Evolutionary conservation across 2,888 invertebrate species (phyloP).

Genomic region (Merodon equestris): DNA sequence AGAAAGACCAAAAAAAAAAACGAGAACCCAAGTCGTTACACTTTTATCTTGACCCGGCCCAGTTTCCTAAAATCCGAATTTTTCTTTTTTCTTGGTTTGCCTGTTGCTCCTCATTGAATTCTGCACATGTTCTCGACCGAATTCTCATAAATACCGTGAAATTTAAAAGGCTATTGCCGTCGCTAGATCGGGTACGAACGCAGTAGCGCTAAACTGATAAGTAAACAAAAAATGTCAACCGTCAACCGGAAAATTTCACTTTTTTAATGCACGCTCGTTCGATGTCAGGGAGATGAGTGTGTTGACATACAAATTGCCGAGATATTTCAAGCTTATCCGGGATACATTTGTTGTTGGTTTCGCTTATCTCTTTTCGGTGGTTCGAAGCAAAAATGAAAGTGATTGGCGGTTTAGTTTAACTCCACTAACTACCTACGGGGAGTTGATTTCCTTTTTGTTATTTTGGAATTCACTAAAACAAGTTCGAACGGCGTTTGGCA

Average conservation of each 20-base stretch:
- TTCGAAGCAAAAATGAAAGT: constrained; percentile 56
- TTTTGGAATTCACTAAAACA: constrained; percentile 23
- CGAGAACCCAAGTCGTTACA: constrained; percentile 34
- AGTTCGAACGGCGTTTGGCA: constrained; percentile 16
- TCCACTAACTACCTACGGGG: constrained; percentile 27
- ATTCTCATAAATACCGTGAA: neutral
- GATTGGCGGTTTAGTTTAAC: neutral
- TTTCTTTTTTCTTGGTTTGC: neutral
- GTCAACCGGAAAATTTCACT: constrained; percentile 60
- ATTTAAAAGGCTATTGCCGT: neutral
- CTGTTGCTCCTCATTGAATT: constrained; percentile 12
- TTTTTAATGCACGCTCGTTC: constrained; percentile 32
- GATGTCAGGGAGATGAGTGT: constrained; percentile 4
- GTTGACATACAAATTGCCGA: constrained; percentile 44
- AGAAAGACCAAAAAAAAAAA: constrained; percentile 35
- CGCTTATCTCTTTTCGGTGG: constrained; percentile 4
- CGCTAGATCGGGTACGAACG: neutral
- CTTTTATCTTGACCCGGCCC: constrained; percentile 19
- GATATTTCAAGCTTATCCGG: constrained; percentile 25
- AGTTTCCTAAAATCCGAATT: neutral
- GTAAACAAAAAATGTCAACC: constrained; percentile 19
- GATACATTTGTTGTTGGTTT: constrained; percentile 9
- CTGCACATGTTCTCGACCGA: constrained; percentile 33
- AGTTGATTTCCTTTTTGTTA: neutral
- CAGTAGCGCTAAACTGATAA: constrained; percentile 7